Base-by-base conservation (phyloP, 37 sponge, comb jelly and placozoan genomes). In the Ianthella basta region DNA sequence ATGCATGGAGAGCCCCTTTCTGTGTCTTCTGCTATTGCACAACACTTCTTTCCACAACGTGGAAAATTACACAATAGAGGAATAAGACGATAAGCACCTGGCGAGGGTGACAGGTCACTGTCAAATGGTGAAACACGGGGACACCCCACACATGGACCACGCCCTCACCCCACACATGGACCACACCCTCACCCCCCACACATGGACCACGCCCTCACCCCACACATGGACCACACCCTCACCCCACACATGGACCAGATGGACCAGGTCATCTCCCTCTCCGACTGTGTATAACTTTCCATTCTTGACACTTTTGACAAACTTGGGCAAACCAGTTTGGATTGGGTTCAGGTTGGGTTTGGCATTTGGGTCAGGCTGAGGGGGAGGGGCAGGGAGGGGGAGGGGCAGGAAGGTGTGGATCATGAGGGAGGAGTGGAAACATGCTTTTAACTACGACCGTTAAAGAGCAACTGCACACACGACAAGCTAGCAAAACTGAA, bases 191-290 rank as follows among this genome's bases (percentile, higher is more conserved):
- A 33, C 79, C 88, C 29, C 68, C 65, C 59, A 3, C 50, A 44
- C 4, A 10, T 63, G 65, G 27, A 63, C 65, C 27, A 24, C 65
- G 29, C 12, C 24, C 12, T 5, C 65, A 24, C 65, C 29, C 29
- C 24, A 30, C 29, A 30, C 65, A 10, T 24, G 65, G 8, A 78
- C 24, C 38, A 37, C n/a, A 4, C 20, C 0, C 96, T 53, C 80
- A 95, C 96, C 96, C 92, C 92, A 95, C 15, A 95, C 91, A 82
- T 95, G 96, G 0, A 95, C 90, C 15, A 95, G 15, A 30, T 80
- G 60, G 32, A 92, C 83, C 60, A 54, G 20, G 56, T 95, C 96
- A 39, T 95, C 96, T 40, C 79, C 88, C 29, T 78, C 65, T 68
- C 96, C 96, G 40, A 87, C 91, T 37, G 81, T 87, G 81, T 85